Base-by-base conservation (phyloP, 2,888 invertebrate genomes). In the Nebria brevicollis region DNA sequence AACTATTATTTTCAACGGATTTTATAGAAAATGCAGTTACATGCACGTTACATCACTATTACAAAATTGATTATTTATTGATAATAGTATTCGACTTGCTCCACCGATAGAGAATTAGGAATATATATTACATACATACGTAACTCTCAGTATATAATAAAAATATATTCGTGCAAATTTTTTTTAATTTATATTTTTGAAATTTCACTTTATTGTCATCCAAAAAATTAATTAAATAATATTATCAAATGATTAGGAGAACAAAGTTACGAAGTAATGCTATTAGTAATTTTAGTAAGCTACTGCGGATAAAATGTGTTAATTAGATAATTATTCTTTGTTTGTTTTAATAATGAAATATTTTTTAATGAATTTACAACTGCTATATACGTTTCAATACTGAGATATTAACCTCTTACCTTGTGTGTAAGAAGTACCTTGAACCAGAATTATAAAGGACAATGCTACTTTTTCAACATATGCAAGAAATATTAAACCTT, bases 21-120 rank as follows among this genome's bases (percentile, higher is more conserved):
- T 13, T n/a, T 70, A 26, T 70, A 25, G 11, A n/a, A 26, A 70
- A 1, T 70, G 70, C 13, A 25, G 11, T 15, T 66, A 65, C n/a
- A 66, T 66, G 66, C 66, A 66, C 25, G 66, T 66, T 66, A 26
- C 70, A 70, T 70, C 70, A 70, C 70, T 25, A 25, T 26, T 70
- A 26, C 70, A 70, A 70, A 70, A 70, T 70, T 70, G 34, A 25
- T 70, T 34, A 70, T 20, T 70, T 70, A 70, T 70, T 3, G 11
- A 66, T 66, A n/a, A 66, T 13, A 54, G 13, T 54, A 54, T 54
- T 54, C 4, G 54, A 54, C 54, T 54, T 11, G 54, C 54, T 54
- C 13, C 11, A 54, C 8, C 54, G 54, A 54, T 54, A 5, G 34
- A 34, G 34, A 34, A 34, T 34, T 34, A 34, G 34, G 5, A 34